Conservation (phyloP, 2,113 vertebrate genomes). For the Tyto alba region DNA sequence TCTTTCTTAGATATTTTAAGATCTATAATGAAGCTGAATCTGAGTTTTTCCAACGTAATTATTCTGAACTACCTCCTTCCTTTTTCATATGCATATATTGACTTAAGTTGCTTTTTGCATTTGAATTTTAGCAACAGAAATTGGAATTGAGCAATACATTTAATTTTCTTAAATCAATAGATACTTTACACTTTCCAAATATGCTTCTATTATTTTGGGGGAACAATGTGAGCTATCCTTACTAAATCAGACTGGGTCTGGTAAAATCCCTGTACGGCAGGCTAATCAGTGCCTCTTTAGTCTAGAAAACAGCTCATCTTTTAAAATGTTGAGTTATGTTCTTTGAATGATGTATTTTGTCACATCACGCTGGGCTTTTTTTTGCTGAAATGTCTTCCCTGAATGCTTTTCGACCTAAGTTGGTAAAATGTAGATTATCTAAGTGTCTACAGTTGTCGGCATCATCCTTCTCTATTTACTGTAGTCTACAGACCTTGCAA, state of each 20-base stretch:
- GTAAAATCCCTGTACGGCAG: neutral
- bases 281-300: neutral
- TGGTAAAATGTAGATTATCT: neutral
- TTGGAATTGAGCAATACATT: neutral
- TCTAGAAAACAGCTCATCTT: neutral
- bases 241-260: neutral
- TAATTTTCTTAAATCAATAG: neutral
- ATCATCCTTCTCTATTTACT: neutral
- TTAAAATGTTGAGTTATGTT: neutral
- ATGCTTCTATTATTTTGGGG: neutral
- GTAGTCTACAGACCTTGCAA: neutral
- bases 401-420: neutral
- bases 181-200: neutral
- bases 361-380: fast-evolving
- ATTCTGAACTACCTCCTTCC: neutral
- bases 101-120: neutral
- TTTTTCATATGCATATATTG: neutral
- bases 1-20: neutral
- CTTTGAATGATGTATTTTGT: neutral
- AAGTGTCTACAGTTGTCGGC: neutral
- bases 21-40: neutral
- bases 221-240: neutral
- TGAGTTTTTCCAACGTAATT: neutral
- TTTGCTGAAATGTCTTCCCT: neutral
- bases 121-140: neutral